A percentile compares a stretch with the other conserved stretches of the same genome.
Evolutionary conservation across 2,888 invertebrate genomes (phyloP).

Genomic region (Apotomis betuletana): DNA sequence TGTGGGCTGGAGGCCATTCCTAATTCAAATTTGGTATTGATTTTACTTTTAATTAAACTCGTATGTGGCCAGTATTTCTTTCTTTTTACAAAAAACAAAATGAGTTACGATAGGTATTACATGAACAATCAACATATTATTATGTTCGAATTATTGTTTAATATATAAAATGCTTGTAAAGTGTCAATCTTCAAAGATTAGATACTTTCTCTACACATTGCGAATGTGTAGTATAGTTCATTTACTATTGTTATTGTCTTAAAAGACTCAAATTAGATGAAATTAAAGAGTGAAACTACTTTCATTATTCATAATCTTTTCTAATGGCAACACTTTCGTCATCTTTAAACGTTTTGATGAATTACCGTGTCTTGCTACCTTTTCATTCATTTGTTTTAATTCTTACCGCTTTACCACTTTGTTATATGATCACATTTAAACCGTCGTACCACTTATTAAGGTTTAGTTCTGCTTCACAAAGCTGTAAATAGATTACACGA

Average conservation of each 20-base stretch:
- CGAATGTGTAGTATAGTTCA: background rate
- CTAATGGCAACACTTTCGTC: conserved; percentile 38
- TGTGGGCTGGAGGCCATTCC: conserved; percentile 79
- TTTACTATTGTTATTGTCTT: conserved; percentile 1
- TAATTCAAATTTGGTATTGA: conserved; percentile 46
- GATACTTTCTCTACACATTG: background rate
- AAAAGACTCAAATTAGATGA: conserved; percentile 11
- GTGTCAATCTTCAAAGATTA: background rate
- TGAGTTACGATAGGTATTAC: background rate
- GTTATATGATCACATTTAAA: too few relatives aligned
- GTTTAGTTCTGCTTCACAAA: background rate
- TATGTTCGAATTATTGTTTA: too few relatives aligned
- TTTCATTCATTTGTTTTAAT: conserved; percentile 41
- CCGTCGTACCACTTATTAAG: background rate
- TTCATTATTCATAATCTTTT: conserved; percentile 18
- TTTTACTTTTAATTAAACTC: conserved; percentile 39
- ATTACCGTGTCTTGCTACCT: conserved; percentile 34
- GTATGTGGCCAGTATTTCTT: conserved; percentile 6
- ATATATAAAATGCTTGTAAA: too few relatives aligned
- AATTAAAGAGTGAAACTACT: conserved; percentile 38
- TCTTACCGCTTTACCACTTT: conserved; percentile 14
- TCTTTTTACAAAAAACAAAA: too few relatives aligned
- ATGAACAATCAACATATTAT: too few relatives aligned
- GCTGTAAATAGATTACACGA: conserved; percentile 24
- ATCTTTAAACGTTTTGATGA: conserved; percentile 32